Conservation (phyloP, 1,140 invertebrate species). For the Ceratosolen fusciceps region DNA sequence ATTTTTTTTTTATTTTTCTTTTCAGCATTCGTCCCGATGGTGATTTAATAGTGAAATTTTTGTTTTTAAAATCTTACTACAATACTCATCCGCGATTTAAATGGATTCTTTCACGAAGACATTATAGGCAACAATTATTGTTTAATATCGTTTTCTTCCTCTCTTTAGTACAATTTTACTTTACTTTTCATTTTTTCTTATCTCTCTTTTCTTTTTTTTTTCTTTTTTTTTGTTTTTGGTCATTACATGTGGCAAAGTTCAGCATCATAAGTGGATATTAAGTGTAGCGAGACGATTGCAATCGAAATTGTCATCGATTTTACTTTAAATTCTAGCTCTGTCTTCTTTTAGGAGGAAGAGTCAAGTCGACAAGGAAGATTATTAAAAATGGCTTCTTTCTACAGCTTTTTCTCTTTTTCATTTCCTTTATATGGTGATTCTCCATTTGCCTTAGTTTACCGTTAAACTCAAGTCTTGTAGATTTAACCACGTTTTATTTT, state of each 20-base stretch:
- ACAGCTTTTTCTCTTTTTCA: constrained; percentile 23
- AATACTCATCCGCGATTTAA: constrained; percentile 69
- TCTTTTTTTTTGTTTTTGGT: constrained; percentile 31
- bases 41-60: constrained; percentile 51
- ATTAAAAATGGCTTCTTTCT: constrained; percentile 37
- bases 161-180: constrained; percentile 3
- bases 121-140: constrained; percentile 64
- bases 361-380: constrained; percentile 30
- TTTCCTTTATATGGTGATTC: constrained; percentile 27
- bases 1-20: background rate
- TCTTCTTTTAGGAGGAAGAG: constrained; percentile 29
- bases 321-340: constrained; percentile 12
- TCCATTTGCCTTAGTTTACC: constrained; percentile 22
- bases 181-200: constrained; percentile 33
- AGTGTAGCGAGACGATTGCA: constrained; percentile 62
- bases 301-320: constrained; percentile 47
- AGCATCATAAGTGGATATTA: constrained; percentile 51
- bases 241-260: constrained; percentile 56
- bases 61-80: constrained; percentile 59
- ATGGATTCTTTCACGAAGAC: constrained; percentile 64
- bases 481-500: constrained; percentile 33
- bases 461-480: constrained; percentile 37
- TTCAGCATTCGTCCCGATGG: constrained; percentile 45
- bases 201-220: constrained; percentile 32
- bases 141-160: constrained; percentile 46